Conservation (phyloP, 2,113 vertebrate species). For the Turdus rufiventris region DNA sequence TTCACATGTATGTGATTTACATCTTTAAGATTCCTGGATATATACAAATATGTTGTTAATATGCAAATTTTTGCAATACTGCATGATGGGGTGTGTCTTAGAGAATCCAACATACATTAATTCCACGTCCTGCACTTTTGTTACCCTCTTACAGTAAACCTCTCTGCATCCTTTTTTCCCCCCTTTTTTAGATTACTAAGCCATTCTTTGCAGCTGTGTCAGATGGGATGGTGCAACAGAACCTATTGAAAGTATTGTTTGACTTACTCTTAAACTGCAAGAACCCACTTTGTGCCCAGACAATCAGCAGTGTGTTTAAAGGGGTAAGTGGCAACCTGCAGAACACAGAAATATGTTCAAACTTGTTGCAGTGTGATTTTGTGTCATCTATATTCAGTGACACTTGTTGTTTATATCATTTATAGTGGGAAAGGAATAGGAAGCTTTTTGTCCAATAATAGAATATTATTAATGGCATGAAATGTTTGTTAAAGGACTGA, state of each 20-base stretch:
- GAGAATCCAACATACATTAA: background rate
- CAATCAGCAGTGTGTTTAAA: slow-evolving; percentile 87
- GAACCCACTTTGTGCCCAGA: slow-evolving; percentile 75
- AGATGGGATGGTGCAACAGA: slow-evolving; percentile 83
- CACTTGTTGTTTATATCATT: background rate
- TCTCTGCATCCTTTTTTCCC: background rate
- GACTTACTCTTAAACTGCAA: slow-evolving; percentile 83
- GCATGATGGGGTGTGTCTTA: background rate
- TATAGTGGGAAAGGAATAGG: background rate
- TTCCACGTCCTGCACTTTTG: background rate
- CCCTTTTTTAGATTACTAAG: slow-evolving; percentile 82
- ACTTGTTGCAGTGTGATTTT: background rate
- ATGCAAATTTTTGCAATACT: background rate
- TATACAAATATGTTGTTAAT: background rate
- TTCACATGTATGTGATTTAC: background rate
- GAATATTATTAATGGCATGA: background rate
- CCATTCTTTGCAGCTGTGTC: slow-evolving; percentile 83
- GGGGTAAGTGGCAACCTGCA: slow-evolving; percentile 73
- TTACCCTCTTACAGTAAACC: background rate
- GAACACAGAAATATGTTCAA: background rate
- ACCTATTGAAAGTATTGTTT: slow-evolving; percentile 82
- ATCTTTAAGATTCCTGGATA: background rate
- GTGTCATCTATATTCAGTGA: background rate
- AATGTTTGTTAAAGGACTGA: background rate
- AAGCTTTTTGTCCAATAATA: background rate